Evolutionary conservation across 2,113 vertebrate species (phyloP).

Genomic region (Parus major): DNA sequence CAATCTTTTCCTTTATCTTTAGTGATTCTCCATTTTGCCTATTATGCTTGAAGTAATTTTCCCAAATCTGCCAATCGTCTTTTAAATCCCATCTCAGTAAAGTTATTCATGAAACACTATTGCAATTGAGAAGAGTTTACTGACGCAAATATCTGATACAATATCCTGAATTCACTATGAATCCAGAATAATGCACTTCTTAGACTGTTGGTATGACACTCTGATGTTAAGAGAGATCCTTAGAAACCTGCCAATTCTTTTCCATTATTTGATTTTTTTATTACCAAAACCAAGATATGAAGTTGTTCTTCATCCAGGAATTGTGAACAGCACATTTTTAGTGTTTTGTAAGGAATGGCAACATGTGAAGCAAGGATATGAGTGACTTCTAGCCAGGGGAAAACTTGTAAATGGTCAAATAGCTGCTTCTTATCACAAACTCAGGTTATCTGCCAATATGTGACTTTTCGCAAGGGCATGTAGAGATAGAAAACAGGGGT

Average conservation of each 20-base stretch:
- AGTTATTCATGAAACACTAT: neutral
- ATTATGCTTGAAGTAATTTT: neutral
- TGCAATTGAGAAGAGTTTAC: neutral
- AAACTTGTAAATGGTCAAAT: neutral
- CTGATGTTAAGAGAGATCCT: neutral
- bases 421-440: neutral
- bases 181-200: neutral
- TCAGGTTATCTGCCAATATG: neutral
- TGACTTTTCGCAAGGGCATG: neutral
- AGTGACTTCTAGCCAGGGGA: neutral
- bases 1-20: neutral
- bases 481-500: neutral
- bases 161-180: neutral
- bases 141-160: neutral
- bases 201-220: neutral
- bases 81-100: neutral
- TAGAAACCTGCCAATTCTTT: neutral
- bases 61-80: neutral
- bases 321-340: neutral
- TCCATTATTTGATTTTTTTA: neutral
- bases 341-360: neutral
- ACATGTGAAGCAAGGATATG: neutral
- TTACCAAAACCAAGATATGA: neutral
- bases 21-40: neutral
- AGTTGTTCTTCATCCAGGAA: neutral